phyloP scores from a whole-genome alignment of 2,113 vertebrate species.

The Nicator chloris region DNA sequence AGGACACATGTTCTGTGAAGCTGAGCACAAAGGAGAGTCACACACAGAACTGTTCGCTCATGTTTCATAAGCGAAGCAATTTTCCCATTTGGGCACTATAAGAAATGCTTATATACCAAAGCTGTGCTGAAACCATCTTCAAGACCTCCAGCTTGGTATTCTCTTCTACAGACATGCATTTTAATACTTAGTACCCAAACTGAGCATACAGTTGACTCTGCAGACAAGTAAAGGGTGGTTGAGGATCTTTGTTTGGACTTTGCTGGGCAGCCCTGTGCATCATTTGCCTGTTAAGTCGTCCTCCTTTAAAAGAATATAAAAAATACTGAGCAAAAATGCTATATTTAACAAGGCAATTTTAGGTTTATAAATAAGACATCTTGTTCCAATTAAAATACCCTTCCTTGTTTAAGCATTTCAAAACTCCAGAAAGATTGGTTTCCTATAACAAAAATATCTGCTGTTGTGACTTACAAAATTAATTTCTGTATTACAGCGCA shows the following conservation, averaged over 20 bases:
- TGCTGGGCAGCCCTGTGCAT: background rate
- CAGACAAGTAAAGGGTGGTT: background rate
- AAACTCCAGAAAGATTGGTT: background rate
- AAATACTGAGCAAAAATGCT: background rate
- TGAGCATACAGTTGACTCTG: background rate
- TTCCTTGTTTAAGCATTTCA: background rate
- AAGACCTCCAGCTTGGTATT: background rate
- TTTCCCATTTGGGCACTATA: background rate
- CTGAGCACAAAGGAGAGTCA: background rate
- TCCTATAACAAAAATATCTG: background rate
- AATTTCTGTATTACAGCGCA: background rate
- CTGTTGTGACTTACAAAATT: background rate
- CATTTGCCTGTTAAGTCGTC: background rate
- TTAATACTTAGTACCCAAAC: background rate
- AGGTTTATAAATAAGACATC: background rate
- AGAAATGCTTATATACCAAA: background rate
- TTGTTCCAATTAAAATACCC: background rate
- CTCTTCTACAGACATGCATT: background rate
- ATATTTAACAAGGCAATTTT: background rate
- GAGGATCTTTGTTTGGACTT: background rate
- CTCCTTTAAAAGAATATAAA: background rate
- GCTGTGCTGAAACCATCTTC: background rate
- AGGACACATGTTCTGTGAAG: fast-evolving
- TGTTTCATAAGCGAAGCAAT: background rate
- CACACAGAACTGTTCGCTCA: background rate